phyloP scores from a whole-genome alignment of 2,888 invertebrate species.

The Synergus gifuensis region DNA sequence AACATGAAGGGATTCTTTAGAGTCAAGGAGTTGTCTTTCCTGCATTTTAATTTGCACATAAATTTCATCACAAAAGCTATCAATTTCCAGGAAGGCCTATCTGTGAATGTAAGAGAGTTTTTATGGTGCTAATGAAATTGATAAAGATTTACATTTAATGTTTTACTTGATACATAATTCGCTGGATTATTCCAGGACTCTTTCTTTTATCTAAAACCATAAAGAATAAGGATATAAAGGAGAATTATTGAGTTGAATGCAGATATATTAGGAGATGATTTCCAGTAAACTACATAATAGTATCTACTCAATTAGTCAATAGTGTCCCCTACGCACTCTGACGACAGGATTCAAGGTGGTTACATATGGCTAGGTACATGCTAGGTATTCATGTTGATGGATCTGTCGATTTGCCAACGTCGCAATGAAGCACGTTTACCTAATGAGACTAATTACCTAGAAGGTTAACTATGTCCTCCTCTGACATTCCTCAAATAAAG shows the following conservation, averaged over 20 bases:
- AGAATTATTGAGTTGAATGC: not conserved
- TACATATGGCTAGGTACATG: constrained; percentile 15
- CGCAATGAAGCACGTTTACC: constrained; percentile 6
- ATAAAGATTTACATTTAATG: not conserved
- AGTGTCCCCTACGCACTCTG: not conserved
- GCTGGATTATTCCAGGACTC: no score
- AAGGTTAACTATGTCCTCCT: not conserved
- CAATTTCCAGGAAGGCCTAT: no score
- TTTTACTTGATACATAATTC: not conserved
- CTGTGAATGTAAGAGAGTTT: no score
- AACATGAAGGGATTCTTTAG: not conserved
- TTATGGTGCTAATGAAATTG: no score
- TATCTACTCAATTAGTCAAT: constrained; percentile 6
- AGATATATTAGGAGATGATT: not conserved
- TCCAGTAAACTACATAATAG: not conserved
- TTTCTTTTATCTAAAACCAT: no score
- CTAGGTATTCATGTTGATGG: constrained; percentile 16
- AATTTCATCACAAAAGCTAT: not conserved
- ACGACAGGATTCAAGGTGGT: constrained; percentile 23
- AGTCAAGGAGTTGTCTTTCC: not conserved
- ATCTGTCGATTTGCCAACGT: constrained; percentile 19
- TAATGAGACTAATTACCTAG: constrained; percentile 31
- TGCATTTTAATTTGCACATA: not conserved
- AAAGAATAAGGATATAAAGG: not conserved
- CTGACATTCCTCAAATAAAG: not conserved